phyloP scores from a whole-genome alignment of 64 coral and sea anemone species.

The Dendrophyllia cribrosa region DNA sequence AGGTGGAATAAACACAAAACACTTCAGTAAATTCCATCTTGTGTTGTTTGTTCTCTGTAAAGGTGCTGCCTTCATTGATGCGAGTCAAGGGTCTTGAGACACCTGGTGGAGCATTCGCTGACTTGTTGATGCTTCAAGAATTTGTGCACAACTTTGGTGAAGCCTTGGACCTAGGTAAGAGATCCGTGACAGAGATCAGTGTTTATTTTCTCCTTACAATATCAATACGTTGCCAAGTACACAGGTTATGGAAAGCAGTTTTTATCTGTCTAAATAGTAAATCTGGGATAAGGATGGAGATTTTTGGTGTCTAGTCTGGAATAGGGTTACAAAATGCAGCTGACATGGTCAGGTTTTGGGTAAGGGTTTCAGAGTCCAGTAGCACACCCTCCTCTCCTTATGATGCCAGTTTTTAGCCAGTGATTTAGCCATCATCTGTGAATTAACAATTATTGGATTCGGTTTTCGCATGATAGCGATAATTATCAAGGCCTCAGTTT shows the following conservation, averaged over 20 bases:
- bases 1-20: not conserved
- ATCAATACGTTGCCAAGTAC: not conserved
- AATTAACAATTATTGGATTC: too few species aligned
- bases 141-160: conserved; percentile 98
- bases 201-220: not conserved
- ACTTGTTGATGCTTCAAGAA: conserved; percentile 96
- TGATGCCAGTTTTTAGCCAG: too few species aligned
- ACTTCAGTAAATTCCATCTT: not conserved
- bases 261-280: not conserved
- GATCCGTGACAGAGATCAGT: not conserved
- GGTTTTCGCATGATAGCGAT: too few species aligned
- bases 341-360: too few species aligned
- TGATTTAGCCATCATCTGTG: too few species aligned
- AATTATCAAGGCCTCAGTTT: too few species aligned
- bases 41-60: not conserved
- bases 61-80: conserved; percentile 83
- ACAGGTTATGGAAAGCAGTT: not conserved
- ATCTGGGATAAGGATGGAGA: too few species aligned
- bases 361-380: too few species aligned
- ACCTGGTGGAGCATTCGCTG: conserved; percentile 93
- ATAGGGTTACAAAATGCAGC: too few species aligned
- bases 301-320: too few species aligned
- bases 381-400: too few species aligned
- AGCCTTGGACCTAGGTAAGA: conserved; percentile 90
- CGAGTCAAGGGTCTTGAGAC: conserved; percentile 70